Percentiles rank a stretch among this genome's conserved stretches.
These are phyloP conservation scores for Platysternon megacephalum DNA, from an alignment of 2,113 vertebrate species.

Conservation along the genomic window DNA sequence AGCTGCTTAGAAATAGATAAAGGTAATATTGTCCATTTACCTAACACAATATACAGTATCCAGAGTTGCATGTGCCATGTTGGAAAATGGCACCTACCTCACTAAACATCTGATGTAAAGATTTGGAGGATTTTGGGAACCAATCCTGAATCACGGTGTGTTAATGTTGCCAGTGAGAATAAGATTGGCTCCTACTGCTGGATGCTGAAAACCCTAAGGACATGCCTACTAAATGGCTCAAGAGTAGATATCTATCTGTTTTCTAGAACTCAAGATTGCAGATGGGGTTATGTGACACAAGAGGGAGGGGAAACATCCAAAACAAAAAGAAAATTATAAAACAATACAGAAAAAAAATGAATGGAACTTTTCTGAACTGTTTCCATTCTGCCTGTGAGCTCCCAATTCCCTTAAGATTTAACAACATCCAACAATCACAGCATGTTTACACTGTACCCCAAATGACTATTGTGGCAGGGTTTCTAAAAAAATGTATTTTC, in stretches of 20 bases:
- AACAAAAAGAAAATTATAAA: background rate
- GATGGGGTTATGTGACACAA: background rate
- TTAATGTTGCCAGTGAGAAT: background rate
- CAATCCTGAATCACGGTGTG: accelerated
- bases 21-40: background rate
- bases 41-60: accelerated
- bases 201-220: background rate
- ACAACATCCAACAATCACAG: background rate
- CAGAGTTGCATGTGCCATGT: background rate
- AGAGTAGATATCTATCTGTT: background rate
- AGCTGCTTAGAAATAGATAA: background rate
- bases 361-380: background rate
- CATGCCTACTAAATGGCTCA: background rate
- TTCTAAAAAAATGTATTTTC: background rate
- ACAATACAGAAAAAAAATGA: background rate
- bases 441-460: background rate
- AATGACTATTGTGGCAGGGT: background rate
- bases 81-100: background rate
- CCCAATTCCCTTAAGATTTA: background rate
- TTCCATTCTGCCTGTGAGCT: background rate
- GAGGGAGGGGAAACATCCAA: background rate
- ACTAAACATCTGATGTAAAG: accelerated
- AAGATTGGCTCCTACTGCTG: background rate
- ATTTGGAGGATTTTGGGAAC: background rate
- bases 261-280: background rate